Percentiles rank a stretch among this genome's conserved stretches.
Evolutionary conservation across 2,797 vertebrate genomes (phyloP).

Genomic region (Atherinosoma microstoma): DNA sequence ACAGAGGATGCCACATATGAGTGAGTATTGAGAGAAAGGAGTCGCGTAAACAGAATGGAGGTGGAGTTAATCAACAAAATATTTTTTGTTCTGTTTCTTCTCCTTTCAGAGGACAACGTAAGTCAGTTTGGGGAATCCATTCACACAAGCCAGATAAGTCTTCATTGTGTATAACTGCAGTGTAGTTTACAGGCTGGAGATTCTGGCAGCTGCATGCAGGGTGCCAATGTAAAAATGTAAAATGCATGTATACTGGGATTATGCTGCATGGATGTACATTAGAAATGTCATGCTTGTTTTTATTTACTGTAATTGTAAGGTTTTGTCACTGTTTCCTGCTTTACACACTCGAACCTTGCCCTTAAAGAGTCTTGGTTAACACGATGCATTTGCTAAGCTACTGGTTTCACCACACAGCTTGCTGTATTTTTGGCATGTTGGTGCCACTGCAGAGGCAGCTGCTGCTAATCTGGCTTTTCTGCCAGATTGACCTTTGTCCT

Average conservation of each 20-base stretch:
- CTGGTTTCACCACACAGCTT: slow-evolving; percentile 45
- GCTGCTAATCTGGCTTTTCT: slow-evolving; percentile 38
- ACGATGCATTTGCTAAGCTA: slow-evolving; percentile 53
- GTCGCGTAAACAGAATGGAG: not conserved
- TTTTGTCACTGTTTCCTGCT: slow-evolving; percentile 43
- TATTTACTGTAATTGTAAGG: slow-evolving; percentile 14
- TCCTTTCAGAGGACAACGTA: slow-evolving; percentile 88
- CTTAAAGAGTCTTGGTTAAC: slow-evolving; percentile 50
- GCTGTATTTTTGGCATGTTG: slow-evolving; percentile 68
- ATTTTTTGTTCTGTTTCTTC: slow-evolving; percentile 12
- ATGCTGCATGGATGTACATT: slow-evolving; percentile 16
- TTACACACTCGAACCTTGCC: slow-evolving; percentile 40
- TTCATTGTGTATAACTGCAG: slow-evolving; percentile 18
- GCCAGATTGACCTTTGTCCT: slow-evolving; percentile 57
- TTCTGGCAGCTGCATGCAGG: slow-evolving; percentile 26
- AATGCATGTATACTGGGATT: slow-evolving; percentile 28
- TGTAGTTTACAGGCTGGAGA: slow-evolving; percentile 9
- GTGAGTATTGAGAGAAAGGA: slow-evolving; percentile 82
- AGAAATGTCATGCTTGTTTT: slow-evolving; percentile 13
- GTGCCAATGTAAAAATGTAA: not conserved
- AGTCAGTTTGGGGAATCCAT: slow-evolving; percentile 55
- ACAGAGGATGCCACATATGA: slow-evolving; percentile 86
- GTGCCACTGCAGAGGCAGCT: slow-evolving; percentile 61
- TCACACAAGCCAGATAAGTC: slow-evolving; percentile 2
- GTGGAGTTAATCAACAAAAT: not conserved